phyloP scores from a whole-genome alignment of 2,888 invertebrate species.

The Stenichneumon culpator region DNA sequence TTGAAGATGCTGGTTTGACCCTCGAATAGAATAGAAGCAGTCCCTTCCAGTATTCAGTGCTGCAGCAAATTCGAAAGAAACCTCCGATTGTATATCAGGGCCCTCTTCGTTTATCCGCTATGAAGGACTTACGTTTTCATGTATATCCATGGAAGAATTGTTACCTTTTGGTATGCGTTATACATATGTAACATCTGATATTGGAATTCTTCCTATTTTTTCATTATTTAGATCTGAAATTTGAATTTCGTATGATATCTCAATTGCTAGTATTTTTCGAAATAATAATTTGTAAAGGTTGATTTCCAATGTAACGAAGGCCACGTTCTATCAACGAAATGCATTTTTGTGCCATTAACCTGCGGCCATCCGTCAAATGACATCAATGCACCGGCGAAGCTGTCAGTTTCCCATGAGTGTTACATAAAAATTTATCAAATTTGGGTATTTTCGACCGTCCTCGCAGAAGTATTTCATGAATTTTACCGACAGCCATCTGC shows the following conservation, averaged over 20 bases:
- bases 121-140: not conserved
- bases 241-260: not conserved
- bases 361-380: too few relatives aligned
- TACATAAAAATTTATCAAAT: too few relatives aligned
- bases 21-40: constrained; percentile 3
- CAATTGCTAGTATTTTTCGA: too few relatives aligned
- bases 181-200: not conserved
- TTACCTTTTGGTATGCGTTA: not conserved
- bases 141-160: not conserved
- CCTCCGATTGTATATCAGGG: not conserved
- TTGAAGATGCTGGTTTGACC: constrained; percentile 10
- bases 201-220: not conserved
- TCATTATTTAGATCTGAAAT: not conserved
- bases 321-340: too few relatives aligned
- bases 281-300: too few relatives aligned
- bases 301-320: too few relatives aligned
- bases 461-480: too few relatives aligned
- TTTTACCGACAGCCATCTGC: too few relatives aligned
- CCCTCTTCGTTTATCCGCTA: not conserved
- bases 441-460: too few relatives aligned
- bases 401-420: too few relatives aligned
- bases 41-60: not conserved
- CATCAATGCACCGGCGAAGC: too few relatives aligned
- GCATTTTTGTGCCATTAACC: too few relatives aligned
- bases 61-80: constrained; percentile 1